phyloP scores from a whole-genome alignment of 2,113 vertebrate species.

The Quiscalus mexicanus region DNA sequence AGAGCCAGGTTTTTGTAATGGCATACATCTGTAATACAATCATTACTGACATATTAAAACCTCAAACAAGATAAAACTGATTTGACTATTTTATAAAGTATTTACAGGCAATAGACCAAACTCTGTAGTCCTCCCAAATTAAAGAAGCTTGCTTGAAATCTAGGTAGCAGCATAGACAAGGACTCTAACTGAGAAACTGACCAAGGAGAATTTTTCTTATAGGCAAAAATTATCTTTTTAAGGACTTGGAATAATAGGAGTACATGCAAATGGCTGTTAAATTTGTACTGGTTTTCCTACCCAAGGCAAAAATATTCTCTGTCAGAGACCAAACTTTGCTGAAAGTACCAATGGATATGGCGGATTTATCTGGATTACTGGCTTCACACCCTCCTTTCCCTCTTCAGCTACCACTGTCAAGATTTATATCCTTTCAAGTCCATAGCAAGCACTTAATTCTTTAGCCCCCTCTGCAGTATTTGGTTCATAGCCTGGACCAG shows the following conservation, averaged over 20 bases:
- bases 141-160: not conserved
- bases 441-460: not conserved
- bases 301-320: not conserved
- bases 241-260: not conserved
- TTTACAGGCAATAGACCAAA: not conserved
- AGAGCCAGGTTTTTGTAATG: not conserved
- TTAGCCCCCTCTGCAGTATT: not conserved
- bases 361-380: not conserved
- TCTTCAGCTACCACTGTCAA: not conserved
- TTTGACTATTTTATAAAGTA: not conserved
- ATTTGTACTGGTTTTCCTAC: not conserved
- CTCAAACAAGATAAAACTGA: not conserved
- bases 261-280: not conserved
- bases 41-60: not conserved
- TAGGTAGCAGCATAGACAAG: not conserved
- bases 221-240: not conserved
- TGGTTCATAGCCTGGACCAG: not conserved
- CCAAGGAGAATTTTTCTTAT: not conserved
- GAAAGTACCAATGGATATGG: not conserved
- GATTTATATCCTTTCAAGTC: not conserved
- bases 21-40: not conserved
- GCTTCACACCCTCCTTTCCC: not conserved
- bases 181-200: not conserved
- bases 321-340: not conserved
- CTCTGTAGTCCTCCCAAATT: not conserved